Evolutionary conservation across 2,113 vertebrate genomes (phyloP).

Genomic region (Pardalotus punctatus): DNA sequence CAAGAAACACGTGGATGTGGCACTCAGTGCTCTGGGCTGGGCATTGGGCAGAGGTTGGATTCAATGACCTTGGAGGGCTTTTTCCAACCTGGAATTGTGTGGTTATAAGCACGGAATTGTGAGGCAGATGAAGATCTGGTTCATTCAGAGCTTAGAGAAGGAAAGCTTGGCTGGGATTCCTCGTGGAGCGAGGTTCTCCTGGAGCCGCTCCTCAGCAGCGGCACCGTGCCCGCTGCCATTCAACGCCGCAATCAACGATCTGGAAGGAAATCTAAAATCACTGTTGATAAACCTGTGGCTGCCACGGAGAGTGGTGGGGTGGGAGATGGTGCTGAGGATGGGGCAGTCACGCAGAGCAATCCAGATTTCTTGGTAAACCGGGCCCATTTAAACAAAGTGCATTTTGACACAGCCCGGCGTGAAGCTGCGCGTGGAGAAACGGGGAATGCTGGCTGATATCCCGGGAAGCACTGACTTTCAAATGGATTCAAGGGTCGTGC

Average conservation of each 20-base stretch:
- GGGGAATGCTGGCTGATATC: not conserved
- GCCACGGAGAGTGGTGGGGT: not conserved
- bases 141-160: not conserved
- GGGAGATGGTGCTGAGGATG: conserved; percentile 22
- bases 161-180: not conserved
- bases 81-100: not conserved
- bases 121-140: not conserved
- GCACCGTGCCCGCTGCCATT: not conserved
- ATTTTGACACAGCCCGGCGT: not conserved
- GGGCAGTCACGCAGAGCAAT: conserved; percentile 38
- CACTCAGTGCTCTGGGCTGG: not conserved
- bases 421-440: not conserved
- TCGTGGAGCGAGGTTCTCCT: not conserved
- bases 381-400: conserved; percentile 7
- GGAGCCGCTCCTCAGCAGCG: not conserved
- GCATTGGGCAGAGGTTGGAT: not conserved
- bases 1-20: rapidly evolving
- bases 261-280: conserved; percentile 56
- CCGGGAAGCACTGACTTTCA: not conserved
- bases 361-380: not conserved
- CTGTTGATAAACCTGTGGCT: not conserved
- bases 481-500: not conserved
- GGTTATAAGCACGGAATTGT: not conserved
- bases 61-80: not conserved
- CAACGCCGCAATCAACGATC: not conserved